Base-by-base conservation (phyloP, 2,888 invertebrate genomes). In the Ormyrus rosae region DNA sequence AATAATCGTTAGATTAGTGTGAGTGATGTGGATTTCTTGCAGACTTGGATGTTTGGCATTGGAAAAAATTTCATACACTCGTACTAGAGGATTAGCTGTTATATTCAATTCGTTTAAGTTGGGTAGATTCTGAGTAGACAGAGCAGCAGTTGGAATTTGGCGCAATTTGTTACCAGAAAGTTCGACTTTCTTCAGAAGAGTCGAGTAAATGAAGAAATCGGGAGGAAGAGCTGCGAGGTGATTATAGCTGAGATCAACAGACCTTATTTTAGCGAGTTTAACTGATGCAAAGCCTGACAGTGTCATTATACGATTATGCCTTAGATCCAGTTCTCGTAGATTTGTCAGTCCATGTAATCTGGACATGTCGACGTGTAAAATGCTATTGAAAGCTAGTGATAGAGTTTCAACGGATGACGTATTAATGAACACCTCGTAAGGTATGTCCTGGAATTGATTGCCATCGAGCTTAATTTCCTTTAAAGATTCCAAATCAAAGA, bases 1-100 rank as follows among this genome's bases (percentile, higher is more conserved):
- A 68, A 97, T 93, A 83, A 96, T 95, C 34, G 94, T 95, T 71
- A 97, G 92, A 89, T 97, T 97, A 7, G 97, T 96, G 63, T 93
- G 93, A 82, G 94, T 94, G 84, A 96, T 94, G 88, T 96, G 94
- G 75, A 96, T 92, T 90, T 96, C 96, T 89, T 96, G 95, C n/a
- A 96, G 92, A n/a, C 94, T 92, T 2, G 96, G 94, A 91, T 95
- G 96, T 86, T 94, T 93, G 45, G 90, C 86, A 86, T 95, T 94
- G 58, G 94, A 93, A 79, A 94, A 93, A 88, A 94, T 93, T 85
- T 95, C 95, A 88, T 96, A 94, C 84, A 96, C 94, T 86, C 95
- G 94, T 45, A 94, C 93, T 78, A 97, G 92, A 0, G 96, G 95
- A 91, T 98, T 98, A 3, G 94, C 94, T 8, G 96, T 96, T 86